Evolutionary conservation across 2,113 vertebrate species (phyloP), one percentile per base, ranked within the genome.

Genomic region (Lates calcarifer): DNA sequence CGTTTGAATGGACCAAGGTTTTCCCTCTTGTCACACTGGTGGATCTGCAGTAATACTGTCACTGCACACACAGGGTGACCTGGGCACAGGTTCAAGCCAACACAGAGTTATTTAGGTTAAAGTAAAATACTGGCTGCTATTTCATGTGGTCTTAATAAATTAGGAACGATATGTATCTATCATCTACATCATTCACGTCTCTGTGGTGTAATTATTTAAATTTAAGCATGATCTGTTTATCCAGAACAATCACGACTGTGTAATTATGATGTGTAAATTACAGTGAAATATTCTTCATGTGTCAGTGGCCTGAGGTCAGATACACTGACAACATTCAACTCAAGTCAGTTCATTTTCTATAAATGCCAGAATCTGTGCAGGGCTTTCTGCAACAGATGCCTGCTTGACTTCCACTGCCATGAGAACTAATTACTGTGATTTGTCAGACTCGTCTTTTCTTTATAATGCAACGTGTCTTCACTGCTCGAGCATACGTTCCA

Each of bases 1-100:
- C 20, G 15, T 28, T 67, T 73, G 37, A 65, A 69, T 69, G 63
- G 62, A 43, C 28, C 41, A 61, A 15, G 2, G 56, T 31, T 29
- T 41, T 17, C 41, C 31, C n/a, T 47, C 1, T 66, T 9, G 12
- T 53, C 47, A 35, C 13, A 31, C 22, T 22, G 7, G 58, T 26
- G 2, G 2, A 72, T 41, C 37, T 29, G 22, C 57, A 45, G 28
- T 65, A 43, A 57, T 17, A 41, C 14, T 49, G 28, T n/a, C 9
- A 49, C 22, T 31, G 55, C 12, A 29, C 10, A 24, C 28, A 62
- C 31, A 41, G 24, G 73, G 39, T 20, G 37, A 22, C 24, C 24
- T 56, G 8, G 20, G 35, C 2, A 29, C 20, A 15, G 13, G 39
- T 35, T 75, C 11, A 45, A 39, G 31, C 0, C 26, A 17, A 35